These are phyloP conservation scores for Miniopterus natalensis DNA, from an alignment of 2,113 vertebrate genomes.

Conservation along the genomic window DNA sequence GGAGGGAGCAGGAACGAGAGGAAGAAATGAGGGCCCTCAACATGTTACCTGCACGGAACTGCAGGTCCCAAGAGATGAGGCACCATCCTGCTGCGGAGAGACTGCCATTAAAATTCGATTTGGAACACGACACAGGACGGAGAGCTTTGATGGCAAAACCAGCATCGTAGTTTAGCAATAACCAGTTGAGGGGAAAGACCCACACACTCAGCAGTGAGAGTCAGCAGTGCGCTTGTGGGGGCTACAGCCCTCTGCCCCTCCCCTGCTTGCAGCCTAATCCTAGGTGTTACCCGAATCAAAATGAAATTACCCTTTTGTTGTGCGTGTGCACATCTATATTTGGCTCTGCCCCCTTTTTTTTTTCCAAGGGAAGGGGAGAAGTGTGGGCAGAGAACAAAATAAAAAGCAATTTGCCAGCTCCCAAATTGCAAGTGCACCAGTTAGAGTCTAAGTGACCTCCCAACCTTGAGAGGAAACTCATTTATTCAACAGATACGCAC, in stretches of 20 bases:
- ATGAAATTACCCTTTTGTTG: neutral
- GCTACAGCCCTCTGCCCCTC: neutral
- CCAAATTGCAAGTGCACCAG: neutral
- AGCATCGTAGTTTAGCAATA: neutral
- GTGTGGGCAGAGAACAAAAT: neutral
- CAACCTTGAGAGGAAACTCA: neutral
- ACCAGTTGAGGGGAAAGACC: neutral
- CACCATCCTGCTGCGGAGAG: neutral
- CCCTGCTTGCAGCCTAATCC: neutral
- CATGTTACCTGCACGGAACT: neutral
- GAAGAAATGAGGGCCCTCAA: neutral
- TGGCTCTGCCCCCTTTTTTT: neutral
- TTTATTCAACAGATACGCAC: neutral
- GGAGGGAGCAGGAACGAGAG: neutral
- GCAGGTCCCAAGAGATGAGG: neutral
- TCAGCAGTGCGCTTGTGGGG: neutral
- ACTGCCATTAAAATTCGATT: neutral
- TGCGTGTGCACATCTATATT: neutral
- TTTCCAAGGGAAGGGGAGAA: neutral
- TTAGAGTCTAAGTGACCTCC: neutral
- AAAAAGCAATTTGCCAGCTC: neutral
- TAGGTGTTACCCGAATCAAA: neutral
- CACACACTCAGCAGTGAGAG: neutral
- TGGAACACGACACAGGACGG: neutral
- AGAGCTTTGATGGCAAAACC: conserved; percentile 3